Base-by-base conservation (phyloP, 2,797 vertebrate species). In the Brachymystax lenok region DNA sequence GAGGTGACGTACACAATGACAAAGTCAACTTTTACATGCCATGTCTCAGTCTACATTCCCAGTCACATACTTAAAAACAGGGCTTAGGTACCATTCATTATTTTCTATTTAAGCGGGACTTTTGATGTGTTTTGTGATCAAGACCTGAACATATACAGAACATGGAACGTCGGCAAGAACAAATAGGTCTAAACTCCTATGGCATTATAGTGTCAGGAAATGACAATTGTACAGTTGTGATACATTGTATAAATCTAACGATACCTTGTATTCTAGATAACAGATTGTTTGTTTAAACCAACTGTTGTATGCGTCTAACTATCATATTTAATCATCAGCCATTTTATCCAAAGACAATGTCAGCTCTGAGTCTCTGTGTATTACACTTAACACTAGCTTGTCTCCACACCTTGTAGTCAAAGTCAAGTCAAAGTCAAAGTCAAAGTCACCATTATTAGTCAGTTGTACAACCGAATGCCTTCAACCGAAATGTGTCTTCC, bases 281-380 rank as follows among this genome's bases (percentile, higher is more conserved):
- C 40, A 46, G 40, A 46, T 46, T 12, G 10, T 12, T 46, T 75
- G 51, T 59, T 77, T 51, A 30, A 83, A 76, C 16, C 56, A n/a
- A 59, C 10, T 28, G 63, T 64, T 64, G 1, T 16, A 27, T 4
- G 24, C 12, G 2, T 73, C 52, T 72, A 70, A 79, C n/a, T n/a
- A 0, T 35, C 35, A 0, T 67, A 33, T 28, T 67, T 67, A 5
- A 5, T 28, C 17, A 1, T 67, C 30, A 33, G 28, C 7, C 56
- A 74, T 51, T 59, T 69, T 66, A 79, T 77, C 74, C 85, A 77
- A 7, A 35, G 0, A 35, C 1, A 35, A 7, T 82, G 78, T 91
- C 74, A 33, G 79, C 91, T 91, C 92, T 89, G 88, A 24, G 40
- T 8, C 33, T 46, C 10, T 46, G 0, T 46, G 10, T 10, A 46